Evolutionary conservation across 1,140 invertebrate species (phyloP), one percentile per base, ranked within the genome.

Genomic region (Tetragnatha versicolor): DNA sequence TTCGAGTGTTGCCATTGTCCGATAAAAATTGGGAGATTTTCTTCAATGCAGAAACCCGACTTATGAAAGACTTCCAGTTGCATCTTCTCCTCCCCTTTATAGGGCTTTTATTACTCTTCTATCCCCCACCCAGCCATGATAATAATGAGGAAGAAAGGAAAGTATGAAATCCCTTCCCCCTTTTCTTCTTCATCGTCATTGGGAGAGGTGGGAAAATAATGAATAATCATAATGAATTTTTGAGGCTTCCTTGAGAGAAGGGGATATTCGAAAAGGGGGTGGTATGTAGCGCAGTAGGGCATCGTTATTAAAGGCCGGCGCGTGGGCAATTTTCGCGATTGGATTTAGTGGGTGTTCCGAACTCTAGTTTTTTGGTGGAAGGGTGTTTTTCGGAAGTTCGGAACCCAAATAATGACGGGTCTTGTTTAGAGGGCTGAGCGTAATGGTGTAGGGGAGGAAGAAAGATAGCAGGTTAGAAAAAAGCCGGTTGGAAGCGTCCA

Each of bases 151-250:
- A n/a, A n/a, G n/a, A n/a, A n/a, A n/a, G n/a, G n/a, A n/a, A n/a
- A n/a, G n/a, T n/a, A n/a, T n/a, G n/a, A n/a, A n/a, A n/a, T n/a
- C n/a, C n/a, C n/a, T n/a, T n/a, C n/a, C n/a, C n/a, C n/a, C 25
- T 53, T 2, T 22, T 22, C 20, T 2, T n/a, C 20, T 53, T 1
- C 2, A 2, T 53, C n/a, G n/a, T n/a, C n/a, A n/a, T n/a, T n/a
- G n/a, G n/a, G 45, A 35, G 60, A 33, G 47, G 45, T 68, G 47
- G 31, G 35, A 70, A 70, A 70, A 55, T 70, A 70, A 70, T 70
- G 68, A 70, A 70, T 70, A 70, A 70, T 58, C 27, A 70, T 69
- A 69, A 69, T 69, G 66, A 69, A 69, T 69, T 69, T 68, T 68
- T 63, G n/a, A 31, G 47, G 29, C 31, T 37, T 53, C 49, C n/a